Evolutionary conservation across 2,888 invertebrate species (phyloP).

Genomic region (Drosophila birchii): DNA sequence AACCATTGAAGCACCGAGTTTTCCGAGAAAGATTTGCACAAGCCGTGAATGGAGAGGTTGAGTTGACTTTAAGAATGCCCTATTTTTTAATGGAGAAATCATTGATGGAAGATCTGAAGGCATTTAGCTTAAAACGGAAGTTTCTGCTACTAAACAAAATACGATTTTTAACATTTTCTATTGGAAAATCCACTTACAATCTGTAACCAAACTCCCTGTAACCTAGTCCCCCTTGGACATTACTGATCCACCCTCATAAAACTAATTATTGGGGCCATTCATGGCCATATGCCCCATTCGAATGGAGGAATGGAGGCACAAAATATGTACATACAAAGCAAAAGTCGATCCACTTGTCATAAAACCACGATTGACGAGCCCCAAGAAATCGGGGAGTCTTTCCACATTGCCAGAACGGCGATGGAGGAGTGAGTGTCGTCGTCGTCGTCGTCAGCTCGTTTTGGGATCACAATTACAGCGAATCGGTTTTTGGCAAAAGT

Average conservation of each 20-base stretch:
- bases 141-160: not conserved
- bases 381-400: slow-evolving; percentile 17
- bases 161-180: not conserved
- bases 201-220: not conserved
- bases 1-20: slow-evolving; percentile 13
- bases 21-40: slow-evolving; percentile 24
- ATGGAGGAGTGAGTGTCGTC: slow-evolving; percentile 25
- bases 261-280: slow-evolving; percentile 2
- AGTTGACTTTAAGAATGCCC: slow-evolving; percentile 23
- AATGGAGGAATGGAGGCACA: slow-evolving; percentile 3
- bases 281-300: slow-evolving; percentile 23
- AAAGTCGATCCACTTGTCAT: slow-evolving; percentile 41
- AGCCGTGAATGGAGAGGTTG: slow-evolving; percentile 4
- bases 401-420: slow-evolving; percentile 21
- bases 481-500: slow-evolving; percentile 47
- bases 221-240: not conserved
- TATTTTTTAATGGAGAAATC: slow-evolving; percentile 4
- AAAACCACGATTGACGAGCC: slow-evolving; percentile 25
- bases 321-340: not conserved
- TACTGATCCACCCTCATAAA: slow-evolving; percentile 19
- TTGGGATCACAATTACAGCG: slow-evolving; percentile 49
- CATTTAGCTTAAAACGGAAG: no score
- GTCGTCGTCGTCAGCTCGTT: slow-evolving; percentile 8
- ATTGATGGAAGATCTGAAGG: not conserved
- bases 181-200: not conserved